Evolutionary conservation across 2,888 invertebrate species (phyloP), one percentile per base, ranked within the genome.

Genomic region (Reticulitermes lucifugus): DNA sequence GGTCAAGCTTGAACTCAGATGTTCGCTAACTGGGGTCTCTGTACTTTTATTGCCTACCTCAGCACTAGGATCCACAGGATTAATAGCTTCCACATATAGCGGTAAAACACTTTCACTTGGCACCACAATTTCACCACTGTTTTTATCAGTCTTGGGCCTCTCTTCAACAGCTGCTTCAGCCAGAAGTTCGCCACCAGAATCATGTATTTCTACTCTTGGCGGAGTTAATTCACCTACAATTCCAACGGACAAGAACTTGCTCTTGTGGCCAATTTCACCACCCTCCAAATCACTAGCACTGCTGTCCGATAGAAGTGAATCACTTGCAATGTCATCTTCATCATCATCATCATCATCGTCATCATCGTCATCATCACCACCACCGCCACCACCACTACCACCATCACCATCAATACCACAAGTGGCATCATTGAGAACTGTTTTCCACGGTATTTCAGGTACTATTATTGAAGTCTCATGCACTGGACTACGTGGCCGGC

Each of bases 191-290:
- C 95, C 95, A 70, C 94, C 94, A 82, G 93, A 95, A 88, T 95
- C 94, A 89, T 95, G 95, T 18, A 96, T 94, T 90, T 96, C 95
- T 0, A 96, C 91, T 83, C 95, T 92, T 0, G 96, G 96, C 0
- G 95, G 95, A 6, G 92, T 85, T 60, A 84, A 51, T 55, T 88
- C 87, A 18, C 85, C 86, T 14, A 85, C 60, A 35, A 86, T 85
- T 12, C 85, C 70, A n/a, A 85, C 83, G 21, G 86, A 86, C 10
- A 85, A 83, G 3, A 81, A 46, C 25, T 73, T 79, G 35, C 71
- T 85, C 55, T 85, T 85, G 55, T 84, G 80, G 18, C 86, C 85
- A 79, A 87, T 83, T 70, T 84, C 86, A 41, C 81, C 84, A 22
- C 73, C 87, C 21, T 88, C 88, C 55, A 87, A 88, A 55, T 86